These are phyloP conservation scores for Sphaerophoria rueppellii DNA, from an alignment of 2,888 invertebrate species.

Conservation along the genomic window DNA sequence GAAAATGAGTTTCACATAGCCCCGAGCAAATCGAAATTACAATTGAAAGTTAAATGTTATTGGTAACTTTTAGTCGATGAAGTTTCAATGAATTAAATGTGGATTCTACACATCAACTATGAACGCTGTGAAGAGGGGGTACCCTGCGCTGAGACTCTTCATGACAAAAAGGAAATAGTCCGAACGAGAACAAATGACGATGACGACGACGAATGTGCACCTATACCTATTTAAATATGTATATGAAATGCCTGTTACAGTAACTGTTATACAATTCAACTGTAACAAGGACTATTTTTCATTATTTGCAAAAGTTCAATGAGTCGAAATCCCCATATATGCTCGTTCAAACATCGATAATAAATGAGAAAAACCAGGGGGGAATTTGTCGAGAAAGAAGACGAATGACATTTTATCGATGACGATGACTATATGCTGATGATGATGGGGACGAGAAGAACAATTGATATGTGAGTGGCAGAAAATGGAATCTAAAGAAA, in stretches of 20 bases:
- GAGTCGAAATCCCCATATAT: slow-evolving; percentile 36
- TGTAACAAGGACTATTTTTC: slow-evolving; percentile 58
- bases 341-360: slow-evolving; percentile 5
- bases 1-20: slow-evolving; percentile 75
- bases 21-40: slow-evolving; percentile 74
- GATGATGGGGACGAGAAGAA: slow-evolving; percentile 23
- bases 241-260: neutral
- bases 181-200: slow-evolving; percentile 8
- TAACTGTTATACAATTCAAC: slow-evolving; percentile 8
- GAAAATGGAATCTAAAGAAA: slow-evolving; percentile 57
- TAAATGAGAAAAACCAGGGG: slow-evolving; percentile 6
- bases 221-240: neutral
- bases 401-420: slow-evolving; percentile 2
- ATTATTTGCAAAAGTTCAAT: slow-evolving; percentile 70
- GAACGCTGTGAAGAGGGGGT: neutral
- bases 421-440: slow-evolving; percentile 14
- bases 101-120: neutral
- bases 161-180: slow-evolving; percentile 57
- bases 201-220: neutral
- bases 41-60: slow-evolving; percentile 77
- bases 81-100: slow-evolving; percentile 72
- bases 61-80: slow-evolving; percentile 74
- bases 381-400: slow-evolving; percentile 11
- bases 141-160: slow-evolving; percentile 9
- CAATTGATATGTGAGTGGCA: slow-evolving; percentile 64